These are phyloP conservation scores for Pachycephus smyrnensis DNA, from an alignment of 2,888 invertebrate genomes.

Conservation along the genomic window DNA sequence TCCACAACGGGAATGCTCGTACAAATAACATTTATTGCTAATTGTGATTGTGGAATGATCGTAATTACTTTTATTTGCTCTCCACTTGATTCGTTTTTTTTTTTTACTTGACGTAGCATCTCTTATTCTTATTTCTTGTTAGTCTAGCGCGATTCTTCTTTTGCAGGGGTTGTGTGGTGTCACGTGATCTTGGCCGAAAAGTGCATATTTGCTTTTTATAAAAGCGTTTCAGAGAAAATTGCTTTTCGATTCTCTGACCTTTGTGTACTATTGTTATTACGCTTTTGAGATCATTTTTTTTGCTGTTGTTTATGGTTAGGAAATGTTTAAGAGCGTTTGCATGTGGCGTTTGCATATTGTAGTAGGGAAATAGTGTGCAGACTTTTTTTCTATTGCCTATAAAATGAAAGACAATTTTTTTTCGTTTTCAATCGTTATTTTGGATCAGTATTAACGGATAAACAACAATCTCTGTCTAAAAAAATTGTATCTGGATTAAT, in stretches of 20 bases:
- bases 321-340: neutral
- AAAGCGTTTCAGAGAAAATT: neutral
- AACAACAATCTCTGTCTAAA: no score
- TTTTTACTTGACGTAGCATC: neutral
- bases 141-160: neutral
- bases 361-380: neutral
- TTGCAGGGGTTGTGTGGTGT: neutral
- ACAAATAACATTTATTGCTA: slow-evolving; percentile 3
- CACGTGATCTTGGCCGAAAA: neutral
- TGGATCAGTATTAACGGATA: no score
- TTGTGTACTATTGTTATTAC: neutral
- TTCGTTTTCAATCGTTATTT: neutral
- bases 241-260: neutral
- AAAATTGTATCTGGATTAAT: neutral
- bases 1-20: slow-evolving; percentile 24
- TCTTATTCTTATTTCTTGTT: neutral
- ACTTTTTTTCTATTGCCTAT: neutral
- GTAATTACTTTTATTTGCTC: slow-evolving; percentile 38
- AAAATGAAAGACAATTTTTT: neutral
- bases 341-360: neutral
- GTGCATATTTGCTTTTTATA: neutral
- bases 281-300: neutral
- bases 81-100: slow-evolving; percentile 7
- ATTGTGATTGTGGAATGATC: slow-evolving; percentile 23
- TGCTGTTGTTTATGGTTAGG: no score